Evolutionary conservation across 2,888 invertebrate genomes (phyloP).

Genomic region (Hybos culiciformis): DNA sequence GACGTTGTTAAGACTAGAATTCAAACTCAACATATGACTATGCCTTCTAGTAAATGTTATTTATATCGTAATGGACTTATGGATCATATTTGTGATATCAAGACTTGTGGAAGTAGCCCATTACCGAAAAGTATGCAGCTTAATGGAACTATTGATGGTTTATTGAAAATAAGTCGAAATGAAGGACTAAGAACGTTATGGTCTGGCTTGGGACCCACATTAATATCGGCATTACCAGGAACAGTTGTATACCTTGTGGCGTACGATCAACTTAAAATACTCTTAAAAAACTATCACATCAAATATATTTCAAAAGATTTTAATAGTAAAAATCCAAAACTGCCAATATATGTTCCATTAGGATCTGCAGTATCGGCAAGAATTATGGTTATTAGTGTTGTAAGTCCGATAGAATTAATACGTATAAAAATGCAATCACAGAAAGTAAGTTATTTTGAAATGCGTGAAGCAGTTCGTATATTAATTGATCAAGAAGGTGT

Average conservation of each 20-base stretch:
- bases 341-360: constrained; percentile 67
- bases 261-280: no score
- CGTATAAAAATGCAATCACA: constrained; percentile 98
- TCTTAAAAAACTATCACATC: no score
- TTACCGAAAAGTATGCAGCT: no score
- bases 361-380: constrained; percentile 78
- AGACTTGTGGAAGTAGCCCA: no score
- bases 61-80: constrained; percentile 96
- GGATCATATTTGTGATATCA: constrained; percentile 96
- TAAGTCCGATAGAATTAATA: constrained; percentile 90
- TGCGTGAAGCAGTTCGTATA: constrained; percentile 41
- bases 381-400: constrained; percentile 65
- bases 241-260: constrained; percentile 95
- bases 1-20: constrained; percentile 98
- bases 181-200: constrained; percentile 88
- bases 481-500: constrained; percentile 56
- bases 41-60: constrained; percentile 76
- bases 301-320: constrained; percentile 21
- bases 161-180: constrained; percentile 74
- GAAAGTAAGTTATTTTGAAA: constrained; percentile 57
- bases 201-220: constrained; percentile 94
- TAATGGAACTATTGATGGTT: no score
- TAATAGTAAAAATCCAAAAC: constrained; percentile 20
- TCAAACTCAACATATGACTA: constrained; percentile 82
- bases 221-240: constrained; percentile 89